Evolutionary conservation across 2,113 vertebrate genomes (phyloP).

Genomic region (Megaleporinus macrocephalus): DNA sequence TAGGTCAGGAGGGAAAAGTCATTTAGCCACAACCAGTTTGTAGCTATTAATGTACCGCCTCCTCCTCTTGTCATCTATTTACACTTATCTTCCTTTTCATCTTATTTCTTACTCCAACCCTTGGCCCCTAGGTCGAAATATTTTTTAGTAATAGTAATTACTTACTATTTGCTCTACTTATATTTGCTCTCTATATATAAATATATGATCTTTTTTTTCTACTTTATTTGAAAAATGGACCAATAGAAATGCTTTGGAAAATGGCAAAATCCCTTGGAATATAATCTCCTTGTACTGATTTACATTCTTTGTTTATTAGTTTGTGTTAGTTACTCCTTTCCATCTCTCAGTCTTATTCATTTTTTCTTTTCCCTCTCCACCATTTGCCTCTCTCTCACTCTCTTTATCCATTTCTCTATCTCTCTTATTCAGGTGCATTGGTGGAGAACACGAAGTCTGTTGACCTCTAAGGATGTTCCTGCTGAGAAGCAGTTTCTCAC

Average conservation of each 20-base stretch:
- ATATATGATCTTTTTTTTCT: not conserved
- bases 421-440: slow-evolving; percentile 82
- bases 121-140: not conserved
- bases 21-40: slow-evolving; percentile 5
- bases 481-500: slow-evolving; percentile 80
- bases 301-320: too few relatives aligned
- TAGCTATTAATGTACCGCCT: slow-evolving; percentile 6
- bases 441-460: slow-evolving; percentile 81
- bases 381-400: not conserved
- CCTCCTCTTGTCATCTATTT: slow-evolving; percentile 20
- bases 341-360: not conserved
- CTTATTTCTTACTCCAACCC: not conserved
- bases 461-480: slow-evolving; percentile 80
- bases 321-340: too few relatives aligned
- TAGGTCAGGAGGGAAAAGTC: not conserved
- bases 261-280: too few relatives aligned
- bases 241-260: too few relatives aligned
- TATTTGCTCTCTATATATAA: not conserved
- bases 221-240: too few relatives aligned
- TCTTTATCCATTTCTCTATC: not conserved
- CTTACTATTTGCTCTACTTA: not conserved
- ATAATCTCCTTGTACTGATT: too few relatives aligned
- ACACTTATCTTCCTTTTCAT: not conserved
- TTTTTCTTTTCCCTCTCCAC: too few relatives aligned
- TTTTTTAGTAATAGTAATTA: too few relatives aligned